Evolutionary conservation across 2,113 vertebrate species (phyloP).

Genomic region (Lepus europaeus): DNA sequence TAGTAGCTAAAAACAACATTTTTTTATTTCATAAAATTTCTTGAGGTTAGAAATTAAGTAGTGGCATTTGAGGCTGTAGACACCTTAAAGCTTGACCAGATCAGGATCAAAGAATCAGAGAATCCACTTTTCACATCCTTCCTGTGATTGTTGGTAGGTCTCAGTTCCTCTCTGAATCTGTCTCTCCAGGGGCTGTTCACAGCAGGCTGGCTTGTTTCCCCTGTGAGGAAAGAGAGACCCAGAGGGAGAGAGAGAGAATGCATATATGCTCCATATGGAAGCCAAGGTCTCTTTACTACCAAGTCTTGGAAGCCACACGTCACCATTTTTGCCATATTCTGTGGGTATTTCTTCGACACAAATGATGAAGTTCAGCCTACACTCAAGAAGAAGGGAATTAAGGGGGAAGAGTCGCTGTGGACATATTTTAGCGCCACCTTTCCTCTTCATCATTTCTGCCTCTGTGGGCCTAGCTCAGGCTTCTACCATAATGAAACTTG

Average conservation of each 20-base stretch:
- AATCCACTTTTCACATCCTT: background rate
- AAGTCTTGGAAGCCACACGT: background rate
- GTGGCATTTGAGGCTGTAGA: background rate
- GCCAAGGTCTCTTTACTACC: background rate
- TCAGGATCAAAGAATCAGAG: background rate
- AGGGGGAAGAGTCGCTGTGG: background rate
- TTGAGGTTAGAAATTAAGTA: background rate
- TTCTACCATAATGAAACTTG: background rate
- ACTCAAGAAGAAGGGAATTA: background rate
- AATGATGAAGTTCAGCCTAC: background rate
- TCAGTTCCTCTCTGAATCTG: background rate
- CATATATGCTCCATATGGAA: background rate
- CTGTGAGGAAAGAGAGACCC: background rate
- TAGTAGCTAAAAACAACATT: background rate
- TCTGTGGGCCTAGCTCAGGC: background rate
- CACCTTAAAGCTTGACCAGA: background rate
- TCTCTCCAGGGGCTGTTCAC: background rate
- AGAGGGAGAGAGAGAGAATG: background rate
- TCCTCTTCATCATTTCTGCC: background rate
- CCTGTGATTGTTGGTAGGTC: background rate
- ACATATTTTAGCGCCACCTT: background rate
- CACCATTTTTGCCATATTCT: background rate
- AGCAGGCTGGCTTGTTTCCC: too few relatives aligned
- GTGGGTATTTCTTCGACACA: background rate
- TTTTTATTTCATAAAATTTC: background rate